These are phyloP conservation scores for Argyresthia albistria DNA, from an alignment of 2,888 invertebrate genomes.

Conservation along the genomic window DNA sequence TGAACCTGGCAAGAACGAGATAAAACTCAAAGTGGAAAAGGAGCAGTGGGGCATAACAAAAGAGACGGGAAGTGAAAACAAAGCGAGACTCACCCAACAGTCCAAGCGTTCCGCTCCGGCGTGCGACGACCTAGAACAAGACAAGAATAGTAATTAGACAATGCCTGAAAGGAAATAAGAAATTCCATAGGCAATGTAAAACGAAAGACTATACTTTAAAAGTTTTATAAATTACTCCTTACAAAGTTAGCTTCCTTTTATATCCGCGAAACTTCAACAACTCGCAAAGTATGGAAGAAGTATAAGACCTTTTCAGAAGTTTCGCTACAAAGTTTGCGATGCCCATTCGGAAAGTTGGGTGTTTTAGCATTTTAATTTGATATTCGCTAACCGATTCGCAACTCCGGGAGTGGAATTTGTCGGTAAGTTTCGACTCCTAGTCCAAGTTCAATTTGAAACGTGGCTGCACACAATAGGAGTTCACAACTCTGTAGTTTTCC, in stretches of 20 bases:
- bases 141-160: slow-evolving; percentile 4
- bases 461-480: not conserved
- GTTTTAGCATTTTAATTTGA: too few species aligned
- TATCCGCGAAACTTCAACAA: slow-evolving; percentile 5
- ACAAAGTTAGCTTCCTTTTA: slow-evolving; percentile 5
- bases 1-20: too few species aligned
- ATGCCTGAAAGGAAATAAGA: slow-evolving; percentile 1
- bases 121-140: slow-evolving; percentile 3
- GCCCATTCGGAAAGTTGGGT: not conserved
- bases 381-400: too few species aligned
- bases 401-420: not conserved
- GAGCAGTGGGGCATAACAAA: too few species aligned
- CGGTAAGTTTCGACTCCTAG: not conserved
- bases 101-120: not conserved
- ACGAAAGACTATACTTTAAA: slow-evolving; percentile 1
- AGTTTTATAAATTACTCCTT: slow-evolving; percentile 5
- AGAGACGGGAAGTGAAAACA: too few species aligned
- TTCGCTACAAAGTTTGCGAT: not conserved
- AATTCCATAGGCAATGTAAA: slow-evolving; percentile 1
- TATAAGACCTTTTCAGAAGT: slow-evolving; percentile 1
- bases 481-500: too few species aligned
- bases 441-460: not conserved
- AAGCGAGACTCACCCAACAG: not conserved
- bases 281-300: slow-evolving; percentile 4
- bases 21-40: too few species aligned